These are phyloP conservation scores for Holothuria glaberrima DNA, from an alignment of 35 echinoderm and acorn worm species.

Conservation along the genomic window DNA sequence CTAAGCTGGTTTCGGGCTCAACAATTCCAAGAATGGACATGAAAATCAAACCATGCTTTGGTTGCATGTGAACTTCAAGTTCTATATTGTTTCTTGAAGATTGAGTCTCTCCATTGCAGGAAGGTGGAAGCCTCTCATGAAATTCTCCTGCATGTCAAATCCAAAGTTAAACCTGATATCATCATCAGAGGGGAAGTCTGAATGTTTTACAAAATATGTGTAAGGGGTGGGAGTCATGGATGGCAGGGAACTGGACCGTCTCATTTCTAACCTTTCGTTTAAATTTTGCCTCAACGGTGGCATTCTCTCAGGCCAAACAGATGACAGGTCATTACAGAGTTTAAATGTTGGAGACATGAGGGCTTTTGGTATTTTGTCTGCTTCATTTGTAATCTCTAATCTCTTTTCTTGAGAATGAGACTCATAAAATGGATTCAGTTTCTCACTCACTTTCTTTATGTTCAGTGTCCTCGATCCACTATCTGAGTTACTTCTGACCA, in stretches of 20 bases:
- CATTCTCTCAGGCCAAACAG: constrained; percentile 9
- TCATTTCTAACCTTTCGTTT: neutral
- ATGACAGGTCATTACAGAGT: constrained; percentile 32
- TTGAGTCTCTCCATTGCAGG: no score
- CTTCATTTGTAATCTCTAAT: neutral
- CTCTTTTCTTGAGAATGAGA: neutral
- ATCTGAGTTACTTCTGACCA: constrained; percentile 48
- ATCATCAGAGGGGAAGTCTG: no score
- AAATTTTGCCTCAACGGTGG: neutral
- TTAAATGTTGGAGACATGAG: constrained; percentile 9
- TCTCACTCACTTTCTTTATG: constrained; percentile 19
- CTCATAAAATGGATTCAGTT: constrained; percentile 40
- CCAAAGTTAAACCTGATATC: no score
- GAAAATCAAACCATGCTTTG: no score
- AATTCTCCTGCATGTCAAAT: no score
- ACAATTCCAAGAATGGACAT: no score
- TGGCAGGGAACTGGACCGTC: constrained; percentile 1
- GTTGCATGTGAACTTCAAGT: no score
- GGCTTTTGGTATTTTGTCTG: neutral
- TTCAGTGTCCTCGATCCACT: constrained; percentile 10
- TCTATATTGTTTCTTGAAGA: no score
- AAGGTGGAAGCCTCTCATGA: no score
- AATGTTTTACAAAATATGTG: no score
- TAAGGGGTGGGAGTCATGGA: neutral
- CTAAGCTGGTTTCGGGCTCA: no score